Percentiles rank a stretch among this genome's conserved stretches.
Conservation (phyloP, 2,888 invertebrate genomes). For the Salpingus planirostris region DNA sequence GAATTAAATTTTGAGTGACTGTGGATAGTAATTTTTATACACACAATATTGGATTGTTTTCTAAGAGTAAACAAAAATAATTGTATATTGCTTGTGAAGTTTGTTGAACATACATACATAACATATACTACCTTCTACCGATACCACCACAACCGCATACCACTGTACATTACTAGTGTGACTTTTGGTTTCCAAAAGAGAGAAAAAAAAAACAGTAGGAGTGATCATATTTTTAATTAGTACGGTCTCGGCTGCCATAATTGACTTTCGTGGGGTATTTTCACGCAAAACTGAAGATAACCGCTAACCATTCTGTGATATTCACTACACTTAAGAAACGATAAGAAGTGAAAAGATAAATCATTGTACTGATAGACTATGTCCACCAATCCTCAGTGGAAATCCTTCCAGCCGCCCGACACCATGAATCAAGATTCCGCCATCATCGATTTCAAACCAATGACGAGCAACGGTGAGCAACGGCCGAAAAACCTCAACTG, state of each 20-base stretch:
- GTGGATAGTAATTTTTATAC: slow-evolving; percentile 36
- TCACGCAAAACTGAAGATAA: slow-evolving; percentile 24
- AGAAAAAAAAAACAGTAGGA: too few relatives aligned
- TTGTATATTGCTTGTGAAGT: slow-evolving; percentile 13
- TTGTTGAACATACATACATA: slow-evolving; percentile 9
- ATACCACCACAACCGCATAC: not conserved
- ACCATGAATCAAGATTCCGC: slow-evolving; percentile 72
- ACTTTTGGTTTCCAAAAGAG: slow-evolving; percentile 13
- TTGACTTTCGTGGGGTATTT: slow-evolving; percentile 33
- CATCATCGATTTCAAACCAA: slow-evolving; percentile 73
- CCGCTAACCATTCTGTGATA: slow-evolving; percentile 57
- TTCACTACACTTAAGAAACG: slow-evolving; percentile 45
- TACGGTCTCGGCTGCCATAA: slow-evolving; percentile 36
- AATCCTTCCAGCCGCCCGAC: slow-evolving; percentile 80
- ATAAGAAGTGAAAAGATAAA: slow-evolving; percentile 33
- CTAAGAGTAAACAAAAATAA: slow-evolving; percentile 16
- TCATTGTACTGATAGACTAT: slow-evolving; percentile 44
- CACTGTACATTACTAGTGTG: slow-evolving; percentile 14
- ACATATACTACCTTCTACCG: too few relatives aligned
- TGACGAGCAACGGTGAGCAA: slow-evolving; percentile 46
- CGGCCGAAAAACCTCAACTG: too few relatives aligned
- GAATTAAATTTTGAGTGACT: slow-evolving; percentile 40
- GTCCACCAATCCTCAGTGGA: slow-evolving; percentile 84
- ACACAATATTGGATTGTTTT: slow-evolving; percentile 21
- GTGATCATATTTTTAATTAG: slow-evolving; percentile 26